Evolutionary conservation across 1,140 invertebrate genomes (phyloP).

Genomic region (Gryllus bimaculatus): DNA sequence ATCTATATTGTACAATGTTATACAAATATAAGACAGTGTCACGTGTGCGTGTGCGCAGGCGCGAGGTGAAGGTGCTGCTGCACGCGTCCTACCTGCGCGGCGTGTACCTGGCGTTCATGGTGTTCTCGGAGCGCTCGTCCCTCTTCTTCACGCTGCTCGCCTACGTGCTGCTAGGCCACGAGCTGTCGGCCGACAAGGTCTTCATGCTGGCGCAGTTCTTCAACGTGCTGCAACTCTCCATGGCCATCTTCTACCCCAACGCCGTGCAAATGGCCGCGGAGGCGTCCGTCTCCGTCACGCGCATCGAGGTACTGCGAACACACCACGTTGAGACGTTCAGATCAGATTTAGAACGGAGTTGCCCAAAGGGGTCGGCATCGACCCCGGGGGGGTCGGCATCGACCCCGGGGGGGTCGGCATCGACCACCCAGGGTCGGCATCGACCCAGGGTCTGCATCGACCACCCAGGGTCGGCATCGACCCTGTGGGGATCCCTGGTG

Average conservation of each 20-base stretch:
- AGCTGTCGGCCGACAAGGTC: conserved; percentile 51
- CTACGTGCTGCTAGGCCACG: conserved; percentile 51
- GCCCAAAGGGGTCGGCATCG: too few species aligned
- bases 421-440: too few species aligned
- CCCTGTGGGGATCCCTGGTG: too few species aligned
- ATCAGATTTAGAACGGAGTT: too few species aligned
- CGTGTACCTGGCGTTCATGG: conserved; percentile 52
- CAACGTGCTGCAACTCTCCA: conserved; percentile 53
- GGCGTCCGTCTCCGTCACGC: conserved; percentile 53
- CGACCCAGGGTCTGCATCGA: too few species aligned
- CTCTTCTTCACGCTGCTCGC: conserved; percentile 59
- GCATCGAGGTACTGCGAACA: conserved; percentile 42
- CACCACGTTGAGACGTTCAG: too few species aligned
- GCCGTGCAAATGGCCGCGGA: conserved; percentile 57
- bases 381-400: too few species aligned
- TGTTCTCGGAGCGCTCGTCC: conserved; percentile 60
- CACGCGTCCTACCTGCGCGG: conserved; percentile 60
- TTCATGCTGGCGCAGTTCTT: conserved; percentile 64
- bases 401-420: fast-evolving
- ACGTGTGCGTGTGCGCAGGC: conserved; percentile 35
- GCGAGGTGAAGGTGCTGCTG: conserved; percentile 56
- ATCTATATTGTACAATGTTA: too few species aligned
- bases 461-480: too few species aligned
- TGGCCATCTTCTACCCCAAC: conserved; percentile 61
- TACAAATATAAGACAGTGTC: too few species aligned